These are phyloP conservation scores for Amphipyra berbera DNA, from an alignment of 2,888 invertebrate genomes.

Conservation along the genomic window DNA sequence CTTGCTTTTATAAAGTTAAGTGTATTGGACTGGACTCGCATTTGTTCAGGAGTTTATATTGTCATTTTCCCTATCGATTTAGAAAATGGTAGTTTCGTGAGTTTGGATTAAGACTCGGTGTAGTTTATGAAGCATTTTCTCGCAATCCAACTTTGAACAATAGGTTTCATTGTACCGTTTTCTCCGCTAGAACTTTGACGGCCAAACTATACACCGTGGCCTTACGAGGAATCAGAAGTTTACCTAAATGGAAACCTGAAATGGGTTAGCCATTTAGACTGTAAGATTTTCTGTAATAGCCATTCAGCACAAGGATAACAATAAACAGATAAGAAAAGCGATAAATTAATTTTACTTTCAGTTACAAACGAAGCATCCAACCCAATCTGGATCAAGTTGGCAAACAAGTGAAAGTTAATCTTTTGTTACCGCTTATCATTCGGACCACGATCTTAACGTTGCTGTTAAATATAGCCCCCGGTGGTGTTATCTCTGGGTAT, in stretches of 20 bases:
- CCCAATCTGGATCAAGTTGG: constrained; percentile 32
- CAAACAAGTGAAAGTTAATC: constrained; percentile 56
- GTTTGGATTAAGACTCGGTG: constrained; percentile 33
- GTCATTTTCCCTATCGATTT: constrained; percentile 33
- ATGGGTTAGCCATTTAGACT: background rate
- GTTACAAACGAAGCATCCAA: constrained; percentile 16
- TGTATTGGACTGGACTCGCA: constrained; percentile 45
- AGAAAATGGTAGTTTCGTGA: constrained; percentile 32
- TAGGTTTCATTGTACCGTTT: constrained; percentile 21
- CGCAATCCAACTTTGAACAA: constrained; percentile 32
- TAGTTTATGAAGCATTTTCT: constrained; percentile 30
- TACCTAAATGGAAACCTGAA: background rate
- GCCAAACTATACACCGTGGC: constrained; percentile 2
- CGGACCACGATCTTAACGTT: constrained; percentile 43
- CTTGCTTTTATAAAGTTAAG: constrained; percentile 44
- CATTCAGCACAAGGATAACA: constrained; percentile 25
- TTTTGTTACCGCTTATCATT: constrained; percentile 55
- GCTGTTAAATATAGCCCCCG: constrained; percentile 50
- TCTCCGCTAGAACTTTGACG: constrained; percentile 17
- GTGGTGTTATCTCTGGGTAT: constrained; percentile 36
- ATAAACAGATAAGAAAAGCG: constrained; percentile 26
- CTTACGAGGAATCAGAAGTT: constrained; percentile 1
- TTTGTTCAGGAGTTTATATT: constrained; percentile 34
- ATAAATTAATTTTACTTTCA: constrained; percentile 47
- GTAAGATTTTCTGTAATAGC: background rate